Evolutionary conservation across 2,797 vertebrate genomes (phyloP), one percentile per base, ranked within the genome.

Genomic region (Muraenolepis orangiensis): DNA sequence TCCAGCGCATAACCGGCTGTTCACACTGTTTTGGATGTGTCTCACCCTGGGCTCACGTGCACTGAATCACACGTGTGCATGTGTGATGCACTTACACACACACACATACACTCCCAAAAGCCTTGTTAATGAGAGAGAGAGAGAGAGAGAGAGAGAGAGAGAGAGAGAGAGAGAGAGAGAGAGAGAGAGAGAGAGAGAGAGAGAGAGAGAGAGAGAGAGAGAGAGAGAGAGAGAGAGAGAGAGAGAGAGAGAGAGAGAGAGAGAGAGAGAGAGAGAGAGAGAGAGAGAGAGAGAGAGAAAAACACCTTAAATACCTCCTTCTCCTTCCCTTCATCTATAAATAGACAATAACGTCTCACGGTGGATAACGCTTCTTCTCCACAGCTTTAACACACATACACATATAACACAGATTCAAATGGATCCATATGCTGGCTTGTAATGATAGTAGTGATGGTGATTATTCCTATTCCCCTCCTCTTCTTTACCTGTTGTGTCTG

Each of bases 11-110:
- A 11, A 10, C 12, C 28, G 4, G n/a, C n/a, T 28, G 26, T 29
- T 26, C 61, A 66, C 66, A 74, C 69, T 69, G n/a, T 70, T 76
- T 73, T 76, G 72, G 75, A 66, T 69, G 69, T 71, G 13, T 51
- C n/a, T 16, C 7, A 18, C 71, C 13, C 75, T 75, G 11, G 51
- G 69, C 70, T 72, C 64, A 51, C 79, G 76, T 78, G 34, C 3
- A 51, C 20, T 38, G 61, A 61, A 66, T 71, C 36, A 69, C 69
- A 75, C 16, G 31, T 46, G 14, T 14, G 38, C 64, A 68, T 38
- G 18, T 16, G 26, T n/a, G 14, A 7, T 38, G 34, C 76, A 51
- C 38, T 31, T 16, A 71, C 40, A 51, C 71, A 72, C 71, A 72
- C 71, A 14, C 69, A 72, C 66, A 74, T 1, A 68, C 23, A 1